Conservation (phyloP, 2,888 invertebrate genomes). For the Dasysyrphus albostriatus region DNA sequence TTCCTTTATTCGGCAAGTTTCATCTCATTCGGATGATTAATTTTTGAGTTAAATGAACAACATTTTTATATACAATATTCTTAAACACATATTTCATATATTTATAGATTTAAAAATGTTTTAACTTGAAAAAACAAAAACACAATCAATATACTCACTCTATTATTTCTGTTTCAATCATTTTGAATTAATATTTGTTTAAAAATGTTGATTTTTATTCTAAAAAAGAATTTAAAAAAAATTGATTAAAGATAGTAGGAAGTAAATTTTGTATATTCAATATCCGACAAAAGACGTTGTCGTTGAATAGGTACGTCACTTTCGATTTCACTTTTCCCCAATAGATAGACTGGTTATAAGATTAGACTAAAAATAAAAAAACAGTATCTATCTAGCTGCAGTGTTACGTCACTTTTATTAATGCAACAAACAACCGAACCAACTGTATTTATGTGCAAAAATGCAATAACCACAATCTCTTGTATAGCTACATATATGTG, state of each 20-base stretch:
- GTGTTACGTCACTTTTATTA: conserved; percentile 61
- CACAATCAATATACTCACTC: conserved; percentile 65
- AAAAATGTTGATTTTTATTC: neutral
- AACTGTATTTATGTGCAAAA: conserved; percentile 53
- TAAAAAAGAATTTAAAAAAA: conserved; percentile 9
- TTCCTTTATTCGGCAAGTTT: too few relatives aligned
- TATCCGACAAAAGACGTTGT: conserved; percentile 25
- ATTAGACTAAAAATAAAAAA: conserved; percentile 55
- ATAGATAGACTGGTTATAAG: conserved; percentile 37
- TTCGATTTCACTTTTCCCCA: conserved; percentile 74
- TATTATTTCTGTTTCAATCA: conserved; percentile 70
- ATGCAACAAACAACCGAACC: conserved; percentile 64
- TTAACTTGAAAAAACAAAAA: neutral
- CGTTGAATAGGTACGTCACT: conserved; percentile 44
- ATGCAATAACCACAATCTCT: conserved; percentile 50
- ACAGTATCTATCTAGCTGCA: conserved; percentile 61
- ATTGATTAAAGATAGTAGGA: conserved; percentile 45
- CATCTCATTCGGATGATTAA: too few relatives aligned
- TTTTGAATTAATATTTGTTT: conserved; percentile 1
- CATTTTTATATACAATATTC: too few relatives aligned
- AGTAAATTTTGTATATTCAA: conserved; percentile 30
- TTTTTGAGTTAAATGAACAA: too few relatives aligned
- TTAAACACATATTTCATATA: too few relatives aligned
- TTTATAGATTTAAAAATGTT: too few relatives aligned
- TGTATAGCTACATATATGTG: neutral